Percentiles rank a stretch among this genome's conserved stretches.
Conservation (phyloP, 2,888 invertebrate genomes). For the Pachymerium ferrugineum region DNA sequence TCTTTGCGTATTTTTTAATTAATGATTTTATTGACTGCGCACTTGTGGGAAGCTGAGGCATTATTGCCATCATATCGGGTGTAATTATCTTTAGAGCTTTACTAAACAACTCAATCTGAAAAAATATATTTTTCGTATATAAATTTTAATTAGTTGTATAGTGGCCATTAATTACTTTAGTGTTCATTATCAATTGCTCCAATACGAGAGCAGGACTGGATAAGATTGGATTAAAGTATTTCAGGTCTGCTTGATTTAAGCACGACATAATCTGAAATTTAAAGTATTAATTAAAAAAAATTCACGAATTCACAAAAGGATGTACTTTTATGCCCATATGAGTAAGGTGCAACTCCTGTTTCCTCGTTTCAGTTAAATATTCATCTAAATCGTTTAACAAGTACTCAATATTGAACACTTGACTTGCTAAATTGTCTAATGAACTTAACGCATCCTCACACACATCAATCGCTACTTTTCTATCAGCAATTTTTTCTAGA, state of each 20-base stretch:
- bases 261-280: neutral
- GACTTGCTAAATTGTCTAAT: neutral
- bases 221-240: slow-evolving; percentile 37
- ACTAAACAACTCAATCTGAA: slow-evolving; percentile 27
- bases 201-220: slow-evolving; percentile 64
- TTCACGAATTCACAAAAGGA: neutral
- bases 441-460: neutral
- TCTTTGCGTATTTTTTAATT: slow-evolving; percentile 46
- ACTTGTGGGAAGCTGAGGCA: slow-evolving; percentile 48
- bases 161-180: too few species aligned
- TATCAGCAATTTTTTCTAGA: neutral
- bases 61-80: neutral
- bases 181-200: slow-evolving; percentile 83
- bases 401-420: neutral
- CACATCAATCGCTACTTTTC: neutral
- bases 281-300: neutral
- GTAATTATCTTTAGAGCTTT: neutral
- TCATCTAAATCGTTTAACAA: neutral
- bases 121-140: neutral
- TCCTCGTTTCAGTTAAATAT: neutral
- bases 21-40: slow-evolving; percentile 62
- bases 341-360: neutral
- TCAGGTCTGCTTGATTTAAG: neutral
- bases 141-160: neutral
- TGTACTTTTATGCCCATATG: neutral